phyloP scores from a whole-genome alignment of 2,113 vertebrate genomes.

The Leptosomus discolor region DNA sequence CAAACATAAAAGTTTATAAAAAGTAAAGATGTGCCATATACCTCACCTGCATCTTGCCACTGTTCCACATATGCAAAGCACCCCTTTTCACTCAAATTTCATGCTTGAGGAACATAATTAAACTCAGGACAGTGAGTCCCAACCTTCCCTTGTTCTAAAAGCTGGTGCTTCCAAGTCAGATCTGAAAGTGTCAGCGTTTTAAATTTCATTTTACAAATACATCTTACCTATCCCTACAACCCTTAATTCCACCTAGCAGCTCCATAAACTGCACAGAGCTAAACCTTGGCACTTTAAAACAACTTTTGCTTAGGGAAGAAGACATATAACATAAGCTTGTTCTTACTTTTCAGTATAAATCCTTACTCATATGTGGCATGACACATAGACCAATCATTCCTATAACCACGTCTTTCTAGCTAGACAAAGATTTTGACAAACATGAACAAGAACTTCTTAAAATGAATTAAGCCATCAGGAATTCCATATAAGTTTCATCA shows the following conservation, averaged over 20 bases:
- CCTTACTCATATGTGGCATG: background rate
- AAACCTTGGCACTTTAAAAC: background rate
- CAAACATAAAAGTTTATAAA: background rate
- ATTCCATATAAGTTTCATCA: background rate
- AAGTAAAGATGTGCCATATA: background rate
- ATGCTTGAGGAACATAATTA: background rate
- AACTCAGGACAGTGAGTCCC: background rate
- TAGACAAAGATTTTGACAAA: background rate
- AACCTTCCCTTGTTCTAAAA: background rate
- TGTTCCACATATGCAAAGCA: background rate
- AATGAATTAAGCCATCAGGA: background rate
- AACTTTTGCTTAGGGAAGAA: background rate
- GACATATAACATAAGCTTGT: background rate
- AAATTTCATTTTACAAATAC: background rate
- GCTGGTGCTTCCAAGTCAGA: background rate
- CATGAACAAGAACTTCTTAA: background rate
- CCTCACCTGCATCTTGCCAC: background rate
- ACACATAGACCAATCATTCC: background rate
- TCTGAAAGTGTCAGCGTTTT: background rate
- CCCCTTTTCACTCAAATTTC: background rate
- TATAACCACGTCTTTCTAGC: background rate
- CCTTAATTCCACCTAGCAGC: background rate
- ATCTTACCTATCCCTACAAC: background rate
- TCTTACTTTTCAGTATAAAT: background rate
- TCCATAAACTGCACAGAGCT: background rate